A percentile compares a stretch with the other conserved stretches of the same genome.
Conservation (phyloP, 1,140 invertebrate species). For the Hetaerina americana region DNA sequence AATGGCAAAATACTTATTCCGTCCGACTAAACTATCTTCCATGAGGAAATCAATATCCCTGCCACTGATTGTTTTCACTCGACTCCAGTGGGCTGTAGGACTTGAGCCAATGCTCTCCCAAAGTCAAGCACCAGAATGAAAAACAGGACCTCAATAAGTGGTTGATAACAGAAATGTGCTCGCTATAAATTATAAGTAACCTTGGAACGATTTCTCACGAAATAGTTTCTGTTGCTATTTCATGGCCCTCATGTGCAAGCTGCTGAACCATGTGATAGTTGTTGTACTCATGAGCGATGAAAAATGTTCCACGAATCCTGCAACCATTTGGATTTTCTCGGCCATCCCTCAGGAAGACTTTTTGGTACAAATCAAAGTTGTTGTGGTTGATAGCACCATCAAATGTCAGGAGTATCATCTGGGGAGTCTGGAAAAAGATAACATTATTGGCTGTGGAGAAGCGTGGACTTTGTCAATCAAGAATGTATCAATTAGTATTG, state of each 20-base stretch:
- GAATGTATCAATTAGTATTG: no score
- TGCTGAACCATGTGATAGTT: slow-evolving; percentile 87
- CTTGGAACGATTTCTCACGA: slow-evolving; percentile 48
- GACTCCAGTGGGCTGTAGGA: neutral
- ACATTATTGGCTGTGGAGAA: no score
- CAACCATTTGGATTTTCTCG: slow-evolving; percentile 81
- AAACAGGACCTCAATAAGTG: neutral
- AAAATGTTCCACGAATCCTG: slow-evolving; percentile 81
- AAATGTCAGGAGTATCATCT: slow-evolving; percentile 87
- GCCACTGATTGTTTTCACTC: no score
- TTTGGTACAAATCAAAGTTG: slow-evolving; percentile 78
- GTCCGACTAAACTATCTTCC: no score
- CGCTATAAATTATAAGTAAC: no score
- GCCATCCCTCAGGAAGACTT: slow-evolving; percentile 59
- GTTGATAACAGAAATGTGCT: no score
- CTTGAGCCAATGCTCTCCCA: neutral
- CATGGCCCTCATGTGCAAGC: slow-evolving; percentile 75
- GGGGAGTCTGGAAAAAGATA: slow-evolving; percentile 75
- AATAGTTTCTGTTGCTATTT: slow-evolving; percentile 83
- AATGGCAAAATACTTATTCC: no score
- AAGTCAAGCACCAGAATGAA: neutral
- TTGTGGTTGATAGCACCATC: slow-evolving; percentile 87
- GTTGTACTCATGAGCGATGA: slow-evolving; percentile 87
- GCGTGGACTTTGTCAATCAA: no score
- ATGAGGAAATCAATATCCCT: no score